Evolutionary conservation across 2,113 vertebrate genomes (phyloP).

Genomic region (Cariama cristata): DNA sequence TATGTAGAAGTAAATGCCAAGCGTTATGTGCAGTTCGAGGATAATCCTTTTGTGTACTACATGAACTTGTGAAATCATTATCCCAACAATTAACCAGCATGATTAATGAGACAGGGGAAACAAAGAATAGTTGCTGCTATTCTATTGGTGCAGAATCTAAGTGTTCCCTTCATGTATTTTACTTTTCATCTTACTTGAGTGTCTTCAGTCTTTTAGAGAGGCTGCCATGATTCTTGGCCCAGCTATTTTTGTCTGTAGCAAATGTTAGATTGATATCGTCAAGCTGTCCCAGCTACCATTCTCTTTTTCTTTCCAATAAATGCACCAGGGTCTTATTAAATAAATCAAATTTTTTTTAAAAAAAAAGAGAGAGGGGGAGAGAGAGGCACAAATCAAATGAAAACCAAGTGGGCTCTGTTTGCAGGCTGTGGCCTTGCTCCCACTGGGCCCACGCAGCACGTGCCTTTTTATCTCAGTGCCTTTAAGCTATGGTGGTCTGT

Average conservation of each 20-base stretch:
- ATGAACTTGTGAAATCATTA: slow-evolving; percentile 55
- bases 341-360: not conserved
- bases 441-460: slow-evolving; percentile 45
- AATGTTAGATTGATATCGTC: not conserved
- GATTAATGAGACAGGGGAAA: slow-evolving; percentile 12
- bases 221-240: not conserved
- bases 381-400: not conserved
- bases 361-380: not conserved
- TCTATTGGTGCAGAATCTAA: not conserved
- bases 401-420: not conserved
- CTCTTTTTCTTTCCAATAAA: not conserved
- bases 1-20: not conserved
- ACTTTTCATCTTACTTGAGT: not conserved
- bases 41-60: slow-evolving; percentile 56
- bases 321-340: slow-evolving; percentile 31
- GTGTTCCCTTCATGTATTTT: slow-evolving; percentile 10
- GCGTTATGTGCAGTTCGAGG: not conserved
- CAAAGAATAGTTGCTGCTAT: not conserved
- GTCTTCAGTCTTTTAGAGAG: not conserved
- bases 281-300: not conserved
- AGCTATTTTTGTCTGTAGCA: not conserved
- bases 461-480: slow-evolving; percentile 71
- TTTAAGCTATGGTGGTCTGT: slow-evolving; percentile 76
- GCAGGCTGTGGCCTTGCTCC: slow-evolving; percentile 26
- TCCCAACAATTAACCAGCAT: slow-evolving; percentile 44